Base-by-base conservation (phyloP, 1,140 invertebrate species). In the Drosophila guanche region DNA sequence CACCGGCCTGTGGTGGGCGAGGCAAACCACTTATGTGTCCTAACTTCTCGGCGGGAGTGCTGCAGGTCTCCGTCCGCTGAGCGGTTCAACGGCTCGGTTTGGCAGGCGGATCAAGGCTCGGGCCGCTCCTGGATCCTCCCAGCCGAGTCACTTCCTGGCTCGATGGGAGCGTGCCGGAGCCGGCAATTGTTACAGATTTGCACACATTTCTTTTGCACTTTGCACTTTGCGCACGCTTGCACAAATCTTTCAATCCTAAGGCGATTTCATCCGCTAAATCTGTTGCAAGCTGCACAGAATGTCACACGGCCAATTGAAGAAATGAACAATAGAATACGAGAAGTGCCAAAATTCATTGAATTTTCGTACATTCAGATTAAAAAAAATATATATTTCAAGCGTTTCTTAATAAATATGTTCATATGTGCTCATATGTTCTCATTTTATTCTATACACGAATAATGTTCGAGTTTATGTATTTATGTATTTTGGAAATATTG, bases 271-370 rank as follows among this genome's bases (percentile, higher is more conserved):
- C 16, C 7, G 14, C 22, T 50, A 75, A 90, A 90, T 90, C 89
- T 73, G 79, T 70, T 47, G 75, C 90, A 90, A 90, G 76, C 80
- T 73, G 43, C 58, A 89, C 89, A 90, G 89, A 85, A 74, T 80
- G 79, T 90, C 86, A 78, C 68, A 77, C 42, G 77, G 71, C 83
- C 78, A 90, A 89, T 90, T 90, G 56, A 78, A 77, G 71, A 72
- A 77, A 12, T 37, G 10, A 1, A 37, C 33, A 68, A 25, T 79
- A 63, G 27, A 67, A 68, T 47, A 25, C 16, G 16, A 20, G 16
- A 20, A 20, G 20, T 29, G 6, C 27, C 51, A 6, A 14, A 7
- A 33, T 57, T 52, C 55, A 27, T 7, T 52, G 14, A 5, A 59
- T 16, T 53, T 41, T 2, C 1, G 1, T 14, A 1, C 8, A 16